Evolutionary conservation across 2,113 vertebrate genomes (phyloP).

Genomic region (Percopsis transmontana): DNA sequence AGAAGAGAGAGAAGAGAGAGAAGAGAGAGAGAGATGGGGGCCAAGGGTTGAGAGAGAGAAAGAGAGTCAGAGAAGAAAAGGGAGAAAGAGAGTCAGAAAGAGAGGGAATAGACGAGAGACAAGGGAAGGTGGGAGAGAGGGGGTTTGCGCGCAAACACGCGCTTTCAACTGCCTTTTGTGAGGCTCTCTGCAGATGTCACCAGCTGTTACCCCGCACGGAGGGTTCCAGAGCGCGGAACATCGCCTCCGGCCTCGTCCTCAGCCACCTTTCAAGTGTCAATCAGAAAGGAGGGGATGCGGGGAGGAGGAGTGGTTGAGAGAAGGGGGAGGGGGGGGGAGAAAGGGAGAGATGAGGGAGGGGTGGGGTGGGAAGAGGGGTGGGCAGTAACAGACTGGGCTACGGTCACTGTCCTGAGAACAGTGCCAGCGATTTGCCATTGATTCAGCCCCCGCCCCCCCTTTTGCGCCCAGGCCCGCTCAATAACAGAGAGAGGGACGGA

Average conservation of each 20-base stretch:
- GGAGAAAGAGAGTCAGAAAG: conserved; percentile 50
- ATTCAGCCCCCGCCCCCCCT: conserved; percentile 76
- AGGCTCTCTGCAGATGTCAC: conserved; percentile 97
- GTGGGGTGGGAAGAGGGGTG: conserved; percentile 21
- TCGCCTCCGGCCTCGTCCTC: conserved; percentile 95
- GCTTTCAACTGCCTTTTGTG: conserved; percentile 99
- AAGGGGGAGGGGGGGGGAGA: conserved; percentile 20
- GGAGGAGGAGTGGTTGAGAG: conserved; percentile 50
- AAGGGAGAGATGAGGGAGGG: conserved; percentile 27
- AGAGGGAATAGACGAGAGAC: conserved; percentile 18
- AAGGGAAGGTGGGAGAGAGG: conserved; percentile 46
- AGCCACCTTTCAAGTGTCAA: conserved; percentile 99
- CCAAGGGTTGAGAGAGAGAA: conserved; percentile 60
- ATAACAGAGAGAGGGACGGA: conserved; percentile 87
- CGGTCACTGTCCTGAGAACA: conserved; percentile 98
- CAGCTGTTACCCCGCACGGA: conserved; percentile 97
- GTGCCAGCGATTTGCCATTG: conserved; percentile 96
- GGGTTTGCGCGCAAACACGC: conserved; percentile 61
- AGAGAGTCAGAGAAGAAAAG: conserved; percentile 48
- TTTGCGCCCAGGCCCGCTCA: conserved; percentile 74
- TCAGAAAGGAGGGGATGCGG: conserved; percentile 86
- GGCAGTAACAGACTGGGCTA: conserved; percentile 84
- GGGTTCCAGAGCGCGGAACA: conserved; percentile 93
- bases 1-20: conserved; percentile 40
- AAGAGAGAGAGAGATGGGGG: conserved; percentile 27